Conservation (phyloP, 1,140 invertebrate genomes). For the Drosophila equinoxialis region DNA sequence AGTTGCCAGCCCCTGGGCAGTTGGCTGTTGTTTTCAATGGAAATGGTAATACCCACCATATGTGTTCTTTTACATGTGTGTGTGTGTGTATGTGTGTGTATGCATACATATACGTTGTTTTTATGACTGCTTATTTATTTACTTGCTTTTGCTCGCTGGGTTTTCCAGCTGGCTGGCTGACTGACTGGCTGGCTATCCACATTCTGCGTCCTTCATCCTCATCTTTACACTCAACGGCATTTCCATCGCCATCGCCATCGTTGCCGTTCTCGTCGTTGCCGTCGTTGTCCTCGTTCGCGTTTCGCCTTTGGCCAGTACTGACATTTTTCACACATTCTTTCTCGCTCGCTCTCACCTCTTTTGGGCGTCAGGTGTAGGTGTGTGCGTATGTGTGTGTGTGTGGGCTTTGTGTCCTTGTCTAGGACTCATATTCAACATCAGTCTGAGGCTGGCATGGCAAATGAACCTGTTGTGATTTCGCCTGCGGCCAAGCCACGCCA, state of each 20-base stretch:
- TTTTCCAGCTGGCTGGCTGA: conserved; percentile 71
- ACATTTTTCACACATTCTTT: conserved; percentile 75
- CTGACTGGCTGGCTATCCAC: conserved; percentile 22
- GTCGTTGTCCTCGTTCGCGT: conserved; percentile 33
- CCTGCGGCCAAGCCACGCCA: conserved; percentile 28
- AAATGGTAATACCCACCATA: conserved; percentile 61
- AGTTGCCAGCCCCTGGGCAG: conserved; percentile 26
- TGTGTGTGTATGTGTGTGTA: conserved; percentile 17
- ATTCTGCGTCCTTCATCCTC: conserved; percentile 6
- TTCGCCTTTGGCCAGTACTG: conserved; percentile 61
- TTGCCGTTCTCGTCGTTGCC: conserved; percentile 4
- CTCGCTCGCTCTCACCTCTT: conserved; percentile 23
- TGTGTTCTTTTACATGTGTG: conserved; percentile 53
- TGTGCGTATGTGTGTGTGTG: conserved; percentile 5
- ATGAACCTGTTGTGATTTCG: conserved; percentile 67
- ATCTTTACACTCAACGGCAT: not conserved
- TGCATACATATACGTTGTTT: conserved; percentile 46
- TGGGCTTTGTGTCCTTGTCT: conserved; percentile 33
- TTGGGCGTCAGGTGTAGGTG: conserved; percentile 27
- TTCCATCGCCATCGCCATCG: not conserved
- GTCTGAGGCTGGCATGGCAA: conserved; percentile 34
- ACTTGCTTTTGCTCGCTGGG: conserved; percentile 66
- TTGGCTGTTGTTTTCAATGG: conserved; percentile 45
- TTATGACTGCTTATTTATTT: conserved; percentile 80
- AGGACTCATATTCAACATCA: conserved; percentile 14